Evolutionary conservation across 2,888 invertebrate genomes (phyloP), one percentile per base, ranked within the genome.

Genomic region (Hypercompe scribonia): DNA sequence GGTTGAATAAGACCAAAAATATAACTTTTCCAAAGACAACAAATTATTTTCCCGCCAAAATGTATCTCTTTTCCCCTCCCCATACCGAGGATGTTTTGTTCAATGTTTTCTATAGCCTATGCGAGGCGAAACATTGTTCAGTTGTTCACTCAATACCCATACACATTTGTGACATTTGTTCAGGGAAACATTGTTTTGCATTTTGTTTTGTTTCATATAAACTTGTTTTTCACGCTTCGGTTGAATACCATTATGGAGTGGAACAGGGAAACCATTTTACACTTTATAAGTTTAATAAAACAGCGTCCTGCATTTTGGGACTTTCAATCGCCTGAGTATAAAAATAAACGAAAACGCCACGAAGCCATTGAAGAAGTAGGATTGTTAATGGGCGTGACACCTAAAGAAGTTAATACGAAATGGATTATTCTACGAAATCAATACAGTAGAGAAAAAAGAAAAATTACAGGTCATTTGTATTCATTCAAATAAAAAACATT

Each of bases 341-440:
- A 68, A 71, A 65, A 50, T 54, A 71, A 74, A 61, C 54, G 71
- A 46, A 71, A 68, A 65, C 71, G 74, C 24, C 64, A 33, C n/a
- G 68, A 64, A 24, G 74, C 74, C 10, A 21, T 71, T 34, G 74
- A 71, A 58, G 74, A 74, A 71, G 65, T 74, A 21, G 74, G 71
- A n/a, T 28, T 74, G 46, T 58, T 74, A 24, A 71, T 74, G 71
- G 74, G 74, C 24, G 68, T 74, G 1, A 21, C 64, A 28, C 71
- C 74, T 5, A 74, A 65, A 36, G 74, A 74, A 65, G 71, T 74
- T 33, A 74, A 42, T 31, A 58, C 74, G 18, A 74, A 74, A 65
- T 74, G 74, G 74, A 68, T 54, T 28, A 71, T 71, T 50, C 61
- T 74, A 36, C 68, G 71, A 54, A 71, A 71, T 42, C 74, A 74